These are phyloP conservation scores for Palloptera scutellata DNA, from an alignment of 2,888 invertebrate genomes.

Conservation along the genomic window DNA sequence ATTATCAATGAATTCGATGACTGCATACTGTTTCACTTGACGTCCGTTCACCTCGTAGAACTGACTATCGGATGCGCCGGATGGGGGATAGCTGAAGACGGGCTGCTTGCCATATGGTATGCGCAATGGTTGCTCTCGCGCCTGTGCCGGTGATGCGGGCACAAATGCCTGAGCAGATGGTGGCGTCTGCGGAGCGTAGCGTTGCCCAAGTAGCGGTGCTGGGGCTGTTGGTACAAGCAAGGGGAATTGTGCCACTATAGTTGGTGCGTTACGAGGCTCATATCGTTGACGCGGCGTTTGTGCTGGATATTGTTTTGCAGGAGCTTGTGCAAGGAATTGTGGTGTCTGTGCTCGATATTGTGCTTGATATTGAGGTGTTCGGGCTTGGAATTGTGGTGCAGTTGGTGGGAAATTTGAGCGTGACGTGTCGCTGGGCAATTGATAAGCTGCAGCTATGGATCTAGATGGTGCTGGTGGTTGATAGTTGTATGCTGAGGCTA, in stretches of 20 bases:
- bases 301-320: neutral
- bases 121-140: conserved; percentile 43
- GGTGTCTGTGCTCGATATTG: conserved; percentile 25
- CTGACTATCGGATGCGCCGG: conserved; percentile 35
- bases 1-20: conserved; percentile 61
- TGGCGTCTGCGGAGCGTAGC: conserved; percentile 2
- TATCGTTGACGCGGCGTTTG: neutral
- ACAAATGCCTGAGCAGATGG: conserved; percentile 18
- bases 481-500: neutral
- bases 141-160: conserved; percentile 21
- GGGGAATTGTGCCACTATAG: neutral
- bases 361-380: neutral
- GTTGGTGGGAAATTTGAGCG: conserved; percentile 29
- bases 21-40: conserved; percentile 62
- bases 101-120: conserved; percentile 53
- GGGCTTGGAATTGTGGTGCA: neutral
- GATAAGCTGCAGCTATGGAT: conserved; percentile 14
- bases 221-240: conserved; percentile 13
- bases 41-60: conserved; percentile 57
- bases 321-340: neutral
- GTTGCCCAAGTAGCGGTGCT: neutral
- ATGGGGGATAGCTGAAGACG: conserved; percentile 41
- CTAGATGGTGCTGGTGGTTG: conserved; percentile 18
- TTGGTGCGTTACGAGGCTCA: too few species aligned
- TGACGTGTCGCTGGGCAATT: conserved; percentile 11